Base-by-base conservation (phyloP, 1,140 invertebrate species). In the Augochlora pura region DNA sequence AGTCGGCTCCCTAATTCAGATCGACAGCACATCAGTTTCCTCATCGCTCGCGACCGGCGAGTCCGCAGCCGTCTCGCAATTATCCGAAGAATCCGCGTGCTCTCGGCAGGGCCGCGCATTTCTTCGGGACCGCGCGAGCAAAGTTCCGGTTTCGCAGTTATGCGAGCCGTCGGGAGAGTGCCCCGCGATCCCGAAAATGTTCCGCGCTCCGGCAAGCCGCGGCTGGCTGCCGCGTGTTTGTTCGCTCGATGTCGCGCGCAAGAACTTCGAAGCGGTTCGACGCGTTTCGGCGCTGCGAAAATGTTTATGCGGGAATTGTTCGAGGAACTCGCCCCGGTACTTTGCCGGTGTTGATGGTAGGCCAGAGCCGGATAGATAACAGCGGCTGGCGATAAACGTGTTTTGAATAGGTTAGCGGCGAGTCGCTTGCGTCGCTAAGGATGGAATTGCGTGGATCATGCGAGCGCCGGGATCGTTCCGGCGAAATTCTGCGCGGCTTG, bases 61-160 rank as follows among this genome's bases (percentile, higher is more conserved):
- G 72, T 78, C 71, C 68, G 21, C 76, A 46, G 54, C 27, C 71
- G 60, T 64, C 71, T 78, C 76, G 42, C 60, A 72, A 72, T 59
- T 72, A 78, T 71, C 27, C 68, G 68, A 7, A 32, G 76, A 42
- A 78, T 72, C 64, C 60, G 27, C 59, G 32, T 1, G 21, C 21
- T 14, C 39, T 25, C 16, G 21, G 54, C 2, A n/a, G 16, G 59
- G 75, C 38, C 54, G 38, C 68, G 60, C 21, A 23, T 54, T 78
- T 72, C 76, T 78, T 78, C 46, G 39, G 0, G 6, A 16, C 5
- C 2, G 21, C 57, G 23, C n/a, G 25, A 7, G 68, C 42, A 78
- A 64, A 32, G 32, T 32, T 32, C 4, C 32, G 4, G 42, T 78
- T 72, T 5, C 38, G n/a, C 9, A 78, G 76, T 23, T 78, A 78